phyloP scores from a whole-genome alignment of 2,888 invertebrate genomes.

The Cosmopolites sordidus region DNA sequence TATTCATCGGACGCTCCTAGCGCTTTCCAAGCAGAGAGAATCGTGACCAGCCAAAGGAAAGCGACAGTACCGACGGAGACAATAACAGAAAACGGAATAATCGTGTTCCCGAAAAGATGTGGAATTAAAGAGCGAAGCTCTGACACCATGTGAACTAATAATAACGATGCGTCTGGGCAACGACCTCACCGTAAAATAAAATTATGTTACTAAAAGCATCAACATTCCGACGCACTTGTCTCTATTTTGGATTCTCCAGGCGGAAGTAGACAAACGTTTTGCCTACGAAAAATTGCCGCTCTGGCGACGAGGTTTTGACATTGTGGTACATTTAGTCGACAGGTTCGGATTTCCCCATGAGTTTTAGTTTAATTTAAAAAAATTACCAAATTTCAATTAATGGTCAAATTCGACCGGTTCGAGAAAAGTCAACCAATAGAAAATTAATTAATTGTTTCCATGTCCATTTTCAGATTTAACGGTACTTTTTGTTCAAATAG shows the following conservation, averaged over 20 bases:
- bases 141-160: constrained; percentile 27
- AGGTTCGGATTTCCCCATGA: too few relatives aligned
- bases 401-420: too few relatives aligned
- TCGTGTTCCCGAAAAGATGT: constrained; percentile 17
- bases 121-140: constrained; percentile 21
- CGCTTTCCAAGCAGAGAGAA: background rate
- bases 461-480: too few relatives aligned
- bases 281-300: too few relatives aligned
- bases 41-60: background rate
- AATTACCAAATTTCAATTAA: too few relatives aligned
- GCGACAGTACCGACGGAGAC: constrained; percentile 7
- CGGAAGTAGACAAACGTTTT: constrained; percentile 11
- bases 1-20: too few relatives aligned
- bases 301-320: too few relatives aligned
- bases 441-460: too few relatives aligned
- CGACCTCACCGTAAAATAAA: constrained; percentile 21
- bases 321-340: too few relatives aligned
- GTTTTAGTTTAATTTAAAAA: too few relatives aligned
- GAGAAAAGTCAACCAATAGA: too few relatives aligned
- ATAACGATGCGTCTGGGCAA: constrained; percentile 26
- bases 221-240: constrained; percentile 12
- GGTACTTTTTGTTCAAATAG: too few relatives aligned
- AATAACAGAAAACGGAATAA: constrained; percentile 12
- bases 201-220: constrained; percentile 17
- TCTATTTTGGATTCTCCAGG: constrained; percentile 12